Conservation (phyloP, 2,113 vertebrate species). For the Gallinago paraguaiae region DNA sequence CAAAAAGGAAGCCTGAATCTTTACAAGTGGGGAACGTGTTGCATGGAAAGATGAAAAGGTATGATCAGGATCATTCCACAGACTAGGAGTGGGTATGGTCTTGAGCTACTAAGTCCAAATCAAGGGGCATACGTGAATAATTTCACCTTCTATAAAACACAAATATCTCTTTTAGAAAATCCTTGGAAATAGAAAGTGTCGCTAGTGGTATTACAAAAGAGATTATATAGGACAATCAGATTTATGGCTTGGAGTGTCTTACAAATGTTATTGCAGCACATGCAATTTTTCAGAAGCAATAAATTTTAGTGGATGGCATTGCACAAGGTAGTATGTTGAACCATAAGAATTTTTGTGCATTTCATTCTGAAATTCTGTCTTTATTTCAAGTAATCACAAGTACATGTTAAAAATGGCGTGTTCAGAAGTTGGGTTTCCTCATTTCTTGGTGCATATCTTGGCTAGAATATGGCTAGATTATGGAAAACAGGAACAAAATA, state of each 20-base stretch:
- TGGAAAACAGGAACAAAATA: neutral
- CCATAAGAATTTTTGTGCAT: neutral
- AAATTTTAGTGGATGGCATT: neutral
- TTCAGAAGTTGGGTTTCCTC: neutral
- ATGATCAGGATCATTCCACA: neutral
- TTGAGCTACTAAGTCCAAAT: neutral
- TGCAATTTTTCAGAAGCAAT: neutral
- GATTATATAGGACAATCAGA: neutral
- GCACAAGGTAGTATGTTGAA: neutral
- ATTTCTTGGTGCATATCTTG: neutral
- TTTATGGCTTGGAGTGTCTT: neutral
- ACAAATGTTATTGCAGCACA: neutral
- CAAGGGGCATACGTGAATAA: neutral
- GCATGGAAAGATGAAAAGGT: neutral
- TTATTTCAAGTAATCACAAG: neutral
- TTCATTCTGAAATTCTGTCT: neutral
- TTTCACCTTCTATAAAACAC: neutral
- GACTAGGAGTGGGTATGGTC: neutral
- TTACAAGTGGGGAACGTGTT: neutral
- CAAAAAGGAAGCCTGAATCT: neutral
- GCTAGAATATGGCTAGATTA: neutral
- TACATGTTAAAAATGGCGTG: neutral
- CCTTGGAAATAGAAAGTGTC: neutral
- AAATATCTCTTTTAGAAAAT: neutral
- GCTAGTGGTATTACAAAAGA: neutral